Conservation (phyloP, 2,888 invertebrate species). For the Cancer borealis region DNA sequence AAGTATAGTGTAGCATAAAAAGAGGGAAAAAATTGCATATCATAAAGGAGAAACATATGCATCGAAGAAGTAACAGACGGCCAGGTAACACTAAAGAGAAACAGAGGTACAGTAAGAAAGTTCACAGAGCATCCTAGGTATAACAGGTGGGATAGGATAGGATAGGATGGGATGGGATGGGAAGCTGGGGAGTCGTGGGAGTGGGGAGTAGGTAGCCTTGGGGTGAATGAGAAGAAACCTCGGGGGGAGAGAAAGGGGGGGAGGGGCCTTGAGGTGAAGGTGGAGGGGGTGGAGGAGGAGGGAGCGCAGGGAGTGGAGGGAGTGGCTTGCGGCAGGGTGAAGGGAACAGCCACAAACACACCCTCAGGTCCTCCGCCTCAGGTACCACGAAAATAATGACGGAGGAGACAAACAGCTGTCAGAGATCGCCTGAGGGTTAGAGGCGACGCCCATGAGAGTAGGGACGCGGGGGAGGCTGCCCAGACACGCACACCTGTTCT, state of each 20-base stretch:
- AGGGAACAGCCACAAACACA: conserved; percentile 37
- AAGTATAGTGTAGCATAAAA: not conserved
- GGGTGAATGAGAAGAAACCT: conserved; percentile 21
- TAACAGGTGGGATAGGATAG: not conserved
- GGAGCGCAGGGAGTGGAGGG: not conserved
- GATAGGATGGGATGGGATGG: not conserved
- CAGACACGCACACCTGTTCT: not conserved
- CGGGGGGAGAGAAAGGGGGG: not conserved
- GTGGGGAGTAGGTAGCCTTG: not conserved
- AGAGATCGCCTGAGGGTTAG: not conserved
- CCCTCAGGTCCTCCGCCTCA: not conserved
- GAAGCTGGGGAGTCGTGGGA: not conserved
- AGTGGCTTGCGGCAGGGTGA: not conserved
- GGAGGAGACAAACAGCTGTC: conserved; percentile 37
- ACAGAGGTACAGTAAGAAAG: not conserved
- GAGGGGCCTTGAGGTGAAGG: not conserved
- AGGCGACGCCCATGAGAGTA: conserved; percentile 11
- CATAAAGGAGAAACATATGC: not conserved
- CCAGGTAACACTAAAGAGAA: not conserved
- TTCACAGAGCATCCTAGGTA: not conserved
- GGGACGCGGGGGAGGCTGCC: not conserved
- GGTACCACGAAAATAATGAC: conserved; percentile 3
- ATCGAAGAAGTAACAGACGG: not conserved
- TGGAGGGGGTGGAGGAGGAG: not conserved
- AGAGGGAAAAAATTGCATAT: not conserved